phyloP scores from a whole-genome alignment of 2,113 vertebrate species.

The Hydrochoerus hydrochaeris region DNA sequence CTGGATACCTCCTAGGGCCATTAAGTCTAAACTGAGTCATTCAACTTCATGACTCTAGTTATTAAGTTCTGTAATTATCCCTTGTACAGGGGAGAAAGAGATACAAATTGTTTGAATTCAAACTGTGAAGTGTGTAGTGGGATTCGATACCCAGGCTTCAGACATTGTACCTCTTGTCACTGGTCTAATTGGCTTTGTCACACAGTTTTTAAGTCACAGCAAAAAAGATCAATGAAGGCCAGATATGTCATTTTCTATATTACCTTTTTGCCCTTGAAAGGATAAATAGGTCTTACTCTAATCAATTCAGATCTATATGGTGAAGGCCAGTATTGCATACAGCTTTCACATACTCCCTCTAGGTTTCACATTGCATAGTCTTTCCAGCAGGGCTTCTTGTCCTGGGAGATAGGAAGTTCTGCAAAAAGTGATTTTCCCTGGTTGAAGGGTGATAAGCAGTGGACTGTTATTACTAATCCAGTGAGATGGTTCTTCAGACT shows the following conservation, averaged over 20 bases:
- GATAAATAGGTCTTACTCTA: background rate
- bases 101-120: background rate
- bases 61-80: background rate
- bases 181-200: background rate
- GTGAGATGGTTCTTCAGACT: constrained; percentile 63
- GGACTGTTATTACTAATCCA: constrained; percentile 62
- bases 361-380: background rate
- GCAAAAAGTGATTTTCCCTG: constrained; percentile 37
- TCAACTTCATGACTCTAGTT: background rate
- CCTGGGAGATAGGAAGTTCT: constrained; percentile 66
- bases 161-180: background rate
- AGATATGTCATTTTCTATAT: background rate
- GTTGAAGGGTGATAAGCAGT: constrained; percentile 52
- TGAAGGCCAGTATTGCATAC: background rate
- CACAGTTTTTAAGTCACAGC: background rate
- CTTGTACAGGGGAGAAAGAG: background rate
- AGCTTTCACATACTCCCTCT: constrained; percentile 50
- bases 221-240: background rate
- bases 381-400: constrained; percentile 43
- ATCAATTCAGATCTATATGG: background rate
- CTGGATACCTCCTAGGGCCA: background rate
- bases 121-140: background rate
- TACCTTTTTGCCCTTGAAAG: background rate
- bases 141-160: background rate
- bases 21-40: background rate